phyloP scores from a whole-genome alignment of 1,140 invertebrate genomes.

The Drosophila busckii region DNA sequence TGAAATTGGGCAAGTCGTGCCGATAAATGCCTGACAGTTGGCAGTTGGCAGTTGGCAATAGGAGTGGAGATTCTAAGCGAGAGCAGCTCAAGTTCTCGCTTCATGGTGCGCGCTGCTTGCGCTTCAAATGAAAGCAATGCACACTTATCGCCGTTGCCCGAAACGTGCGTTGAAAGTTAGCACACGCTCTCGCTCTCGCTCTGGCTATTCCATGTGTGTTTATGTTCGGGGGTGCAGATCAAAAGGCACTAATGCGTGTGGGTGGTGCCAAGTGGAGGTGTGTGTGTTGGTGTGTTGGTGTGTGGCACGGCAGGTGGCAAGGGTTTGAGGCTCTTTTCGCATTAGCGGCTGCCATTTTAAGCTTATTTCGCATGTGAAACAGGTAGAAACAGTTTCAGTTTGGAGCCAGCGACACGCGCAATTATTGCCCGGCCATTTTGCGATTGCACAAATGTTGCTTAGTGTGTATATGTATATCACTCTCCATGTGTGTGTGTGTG shows the following conservation, averaged over 20 bases:
- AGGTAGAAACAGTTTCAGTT: constrained; percentile 64
- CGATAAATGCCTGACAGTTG: no score
- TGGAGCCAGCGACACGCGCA: constrained; percentile 68
- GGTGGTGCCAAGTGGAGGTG: not conserved
- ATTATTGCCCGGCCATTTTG: constrained; percentile 71
- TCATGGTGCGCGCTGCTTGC: not conserved
- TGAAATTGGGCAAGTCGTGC: constrained; percentile 33
- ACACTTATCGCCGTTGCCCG: constrained; percentile 22
- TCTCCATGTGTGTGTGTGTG: not conserved
- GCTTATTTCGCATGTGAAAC: constrained; percentile 72
- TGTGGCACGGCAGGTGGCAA: constrained; percentile 3
- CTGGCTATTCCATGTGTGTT: constrained; percentile 10
- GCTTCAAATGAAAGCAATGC: constrained; percentile 33
- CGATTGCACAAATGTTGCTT: constrained; percentile 22
- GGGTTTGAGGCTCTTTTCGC: constrained; percentile 37
- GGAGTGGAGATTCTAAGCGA: no score
- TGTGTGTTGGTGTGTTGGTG: not conserved
- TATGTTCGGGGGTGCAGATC: constrained; percentile 49
- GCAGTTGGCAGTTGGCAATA: no score
- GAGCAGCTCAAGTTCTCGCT: no score
- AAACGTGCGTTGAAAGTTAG: constrained; percentile 47
- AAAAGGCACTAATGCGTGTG: constrained; percentile 58
- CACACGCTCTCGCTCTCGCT: not conserved
- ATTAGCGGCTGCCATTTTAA: constrained; percentile 61
- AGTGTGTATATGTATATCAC: not conserved